These are phyloP conservation scores for Dasyornis broadbenti DNA, from an alignment of 2,113 vertebrate genomes.

Conservation along the genomic window DNA sequence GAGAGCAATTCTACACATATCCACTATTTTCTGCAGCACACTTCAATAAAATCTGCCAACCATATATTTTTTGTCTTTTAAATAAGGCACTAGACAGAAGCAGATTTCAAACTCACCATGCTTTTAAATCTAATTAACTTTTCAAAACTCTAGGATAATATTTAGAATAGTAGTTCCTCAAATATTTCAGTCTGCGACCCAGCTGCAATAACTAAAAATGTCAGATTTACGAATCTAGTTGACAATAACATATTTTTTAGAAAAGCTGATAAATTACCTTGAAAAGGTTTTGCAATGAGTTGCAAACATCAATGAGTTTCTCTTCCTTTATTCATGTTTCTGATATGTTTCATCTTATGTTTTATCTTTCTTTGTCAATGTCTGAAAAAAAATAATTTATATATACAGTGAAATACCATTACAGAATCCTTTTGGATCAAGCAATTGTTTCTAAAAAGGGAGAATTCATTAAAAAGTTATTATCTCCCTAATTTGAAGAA, in stretches of 20 bases:
- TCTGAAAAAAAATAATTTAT: neutral
- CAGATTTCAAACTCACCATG: neutral
- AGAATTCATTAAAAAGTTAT: neutral
- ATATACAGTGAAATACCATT: neutral
- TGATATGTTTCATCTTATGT: neutral
- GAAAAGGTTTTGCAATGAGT: neutral
- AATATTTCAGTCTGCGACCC: neutral
- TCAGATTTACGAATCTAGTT: neutral
- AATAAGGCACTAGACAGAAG: neutral
- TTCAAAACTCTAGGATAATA: neutral
- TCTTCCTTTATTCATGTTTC: neutral
- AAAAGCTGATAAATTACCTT: neutral
- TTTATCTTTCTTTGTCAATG: neutral
- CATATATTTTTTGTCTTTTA: neutral
- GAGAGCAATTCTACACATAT: neutral
- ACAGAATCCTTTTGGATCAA: neutral
- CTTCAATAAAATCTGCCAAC: neutral
- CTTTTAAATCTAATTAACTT: neutral
- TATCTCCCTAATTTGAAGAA: neutral
- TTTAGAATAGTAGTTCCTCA: neutral
- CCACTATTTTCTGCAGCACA: neutral
- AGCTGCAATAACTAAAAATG: neutral
- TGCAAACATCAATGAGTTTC: neutral
- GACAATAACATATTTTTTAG: neutral
- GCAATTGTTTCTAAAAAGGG: neutral